Evolutionary conservation across 2,113 vertebrate genomes (phyloP).

Genomic region (Bufo bufo): DNA sequence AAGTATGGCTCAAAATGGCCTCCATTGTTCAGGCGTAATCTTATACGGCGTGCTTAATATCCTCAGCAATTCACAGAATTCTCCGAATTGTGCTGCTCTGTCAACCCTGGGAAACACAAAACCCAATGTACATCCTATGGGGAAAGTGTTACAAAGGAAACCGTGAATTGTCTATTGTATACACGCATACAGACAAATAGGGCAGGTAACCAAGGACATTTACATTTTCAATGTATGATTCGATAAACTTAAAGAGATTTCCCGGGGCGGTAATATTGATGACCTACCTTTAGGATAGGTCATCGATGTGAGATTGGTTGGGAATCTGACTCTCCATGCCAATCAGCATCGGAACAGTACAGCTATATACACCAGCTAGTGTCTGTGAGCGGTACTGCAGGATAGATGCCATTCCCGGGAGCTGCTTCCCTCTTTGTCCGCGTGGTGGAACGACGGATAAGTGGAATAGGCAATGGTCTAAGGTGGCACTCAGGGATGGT

Average conservation of each 20-base stretch:
- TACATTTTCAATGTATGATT: neutral
- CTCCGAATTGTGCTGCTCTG: constrained; percentile 64
- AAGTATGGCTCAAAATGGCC: constrained; percentile 71
- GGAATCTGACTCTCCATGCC: too few species aligned
- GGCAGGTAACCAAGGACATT: neutral
- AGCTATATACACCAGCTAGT: too few species aligned
- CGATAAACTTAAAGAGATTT: neutral
- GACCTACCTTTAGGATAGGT: too few species aligned
- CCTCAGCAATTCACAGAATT: constrained; percentile 68
- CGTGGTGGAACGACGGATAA: too few species aligned
- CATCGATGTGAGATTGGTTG: too few species aligned
- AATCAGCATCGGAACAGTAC: too few species aligned
- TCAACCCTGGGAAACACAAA: constrained; percentile 63
- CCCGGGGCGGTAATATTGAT: too few species aligned
- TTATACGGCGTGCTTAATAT: constrained; percentile 71
- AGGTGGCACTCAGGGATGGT: too few species aligned
- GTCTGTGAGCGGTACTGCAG: too few species aligned
- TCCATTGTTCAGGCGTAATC: constrained; percentile 72
- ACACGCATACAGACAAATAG: constrained; percentile 23
- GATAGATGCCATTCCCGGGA: too few species aligned
- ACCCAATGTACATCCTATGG: constrained; percentile 59
- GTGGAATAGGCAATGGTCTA: too few species aligned
- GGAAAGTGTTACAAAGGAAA: constrained; percentile 61
- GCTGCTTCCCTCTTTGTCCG: too few species aligned
- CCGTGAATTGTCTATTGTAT: constrained; percentile 53